Percentiles rank a stretch among this genome's conserved stretches.
These are phyloP conservation scores for Hydropotes inermis DNA, from an alignment of 2,113 vertebrate genomes.

Conservation along the genomic window DNA sequence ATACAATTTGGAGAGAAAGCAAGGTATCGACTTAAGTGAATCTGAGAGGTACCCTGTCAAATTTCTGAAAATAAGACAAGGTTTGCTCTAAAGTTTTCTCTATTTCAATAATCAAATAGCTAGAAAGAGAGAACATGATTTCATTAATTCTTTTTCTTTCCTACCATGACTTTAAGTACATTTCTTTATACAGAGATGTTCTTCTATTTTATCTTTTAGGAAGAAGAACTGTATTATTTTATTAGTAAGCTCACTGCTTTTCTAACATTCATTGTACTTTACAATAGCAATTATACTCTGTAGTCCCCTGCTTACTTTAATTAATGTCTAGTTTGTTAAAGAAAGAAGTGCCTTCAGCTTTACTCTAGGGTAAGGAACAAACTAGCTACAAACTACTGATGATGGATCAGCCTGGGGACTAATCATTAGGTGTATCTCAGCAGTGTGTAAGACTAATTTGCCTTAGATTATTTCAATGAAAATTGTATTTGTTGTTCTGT, in stretches of 20 bases:
- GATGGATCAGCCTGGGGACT: conserved; percentile 47
- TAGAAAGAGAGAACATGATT: neutral
- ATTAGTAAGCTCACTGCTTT: conserved; percentile 45
- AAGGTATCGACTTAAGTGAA: neutral
- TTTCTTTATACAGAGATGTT: neutral
- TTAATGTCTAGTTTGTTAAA: conserved; percentile 75
- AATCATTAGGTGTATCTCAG: conserved; percentile 11
- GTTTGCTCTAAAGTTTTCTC: neutral
- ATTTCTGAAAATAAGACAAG: neutral
- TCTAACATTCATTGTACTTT: conserved; percentile 57
- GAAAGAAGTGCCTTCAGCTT: conserved; percentile 66
- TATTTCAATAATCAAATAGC: neutral
- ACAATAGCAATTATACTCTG: conserved; percentile 64
- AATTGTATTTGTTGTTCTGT: neutral
- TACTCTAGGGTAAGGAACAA: conserved; percentile 62
- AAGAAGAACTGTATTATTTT: conserved; percentile 5
- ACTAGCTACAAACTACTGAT: conserved; percentile 43
- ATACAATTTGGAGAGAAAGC: neutral
- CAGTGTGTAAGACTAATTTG: conserved; percentile 48
- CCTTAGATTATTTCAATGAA: conserved; percentile 51
- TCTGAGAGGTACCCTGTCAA: rapidly evolving
- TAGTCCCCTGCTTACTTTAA: conserved; percentile 70
- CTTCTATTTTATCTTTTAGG: conserved; percentile 20
- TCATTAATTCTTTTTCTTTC: neutral
- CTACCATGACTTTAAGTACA: neutral